Evolutionary conservation across 53 echinoderm and acorn worm species (phyloP).

Genomic region (Holothuria scabra): DNA sequence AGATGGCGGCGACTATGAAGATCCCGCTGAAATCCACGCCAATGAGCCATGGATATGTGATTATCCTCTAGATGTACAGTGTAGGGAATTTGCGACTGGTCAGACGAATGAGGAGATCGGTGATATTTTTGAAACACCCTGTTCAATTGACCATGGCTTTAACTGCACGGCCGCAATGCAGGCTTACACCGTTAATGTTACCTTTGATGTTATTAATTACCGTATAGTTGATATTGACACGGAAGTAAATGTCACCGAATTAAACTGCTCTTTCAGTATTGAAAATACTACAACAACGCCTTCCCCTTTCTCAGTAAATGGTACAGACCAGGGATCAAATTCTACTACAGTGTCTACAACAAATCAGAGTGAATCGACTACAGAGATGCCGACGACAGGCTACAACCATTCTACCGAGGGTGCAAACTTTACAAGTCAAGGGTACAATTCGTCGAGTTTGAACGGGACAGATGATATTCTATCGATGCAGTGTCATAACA

Average conservation of each 20-base stretch:
- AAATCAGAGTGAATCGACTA: background rate
- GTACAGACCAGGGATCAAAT: constrained; percentile 19
- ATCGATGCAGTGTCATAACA: constrained; percentile 66
- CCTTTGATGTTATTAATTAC: constrained; percentile 68
- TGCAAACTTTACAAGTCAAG: no score
- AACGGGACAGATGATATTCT: constrained; percentile 40
- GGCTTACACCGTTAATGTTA: constrained; percentile 71
- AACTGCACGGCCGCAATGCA: constrained; percentile 72
- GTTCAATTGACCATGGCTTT: constrained; percentile 68
- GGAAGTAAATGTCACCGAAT: constrained; percentile 21
- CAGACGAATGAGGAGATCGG: constrained; percentile 49
- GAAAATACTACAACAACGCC: constrained; percentile 17
- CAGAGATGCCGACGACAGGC: background rate
- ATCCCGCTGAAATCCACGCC: constrained; percentile 43
- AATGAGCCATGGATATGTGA: constrained; percentile 73
- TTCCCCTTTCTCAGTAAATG: background rate
- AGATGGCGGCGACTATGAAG: constrained; percentile 72
- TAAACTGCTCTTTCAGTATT: constrained; percentile 12
- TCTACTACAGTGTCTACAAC: constrained; percentile 21
- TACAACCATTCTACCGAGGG: background rate
- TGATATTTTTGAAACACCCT: constrained; percentile 57
- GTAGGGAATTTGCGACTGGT: constrained; percentile 35
- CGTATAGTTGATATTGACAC: constrained; percentile 40
- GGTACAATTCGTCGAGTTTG: no score
- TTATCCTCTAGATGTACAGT: constrained; percentile 68